Percentiles rank a stretch among this genome's conserved stretches.
Conservation (phyloP, 2,888 invertebrate species). For the Eulithis testata region DNA sequence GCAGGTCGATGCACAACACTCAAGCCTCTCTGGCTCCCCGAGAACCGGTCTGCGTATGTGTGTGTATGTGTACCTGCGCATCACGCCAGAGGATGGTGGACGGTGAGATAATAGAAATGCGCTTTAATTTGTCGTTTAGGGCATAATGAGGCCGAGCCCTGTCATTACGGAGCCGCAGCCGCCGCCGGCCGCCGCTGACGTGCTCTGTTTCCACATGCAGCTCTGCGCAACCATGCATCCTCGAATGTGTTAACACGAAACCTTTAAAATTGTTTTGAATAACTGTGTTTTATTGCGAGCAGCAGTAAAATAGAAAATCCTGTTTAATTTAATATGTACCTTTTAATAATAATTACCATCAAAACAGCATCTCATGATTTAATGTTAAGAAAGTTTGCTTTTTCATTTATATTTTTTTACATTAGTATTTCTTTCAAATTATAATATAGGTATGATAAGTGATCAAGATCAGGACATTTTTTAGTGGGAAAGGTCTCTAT, state of each 20-base stretch:
- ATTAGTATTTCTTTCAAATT: too few species aligned
- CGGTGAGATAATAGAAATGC: constrained; percentile 83
- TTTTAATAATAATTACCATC: too few species aligned
- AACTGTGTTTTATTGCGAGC: constrained; percentile 28
- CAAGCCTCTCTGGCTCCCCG: constrained; percentile 43
- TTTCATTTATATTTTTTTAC: too few species aligned
- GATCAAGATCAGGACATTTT: too few species aligned
- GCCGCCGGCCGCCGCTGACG: constrained; percentile 83
- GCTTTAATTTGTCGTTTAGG: constrained; percentile 85
- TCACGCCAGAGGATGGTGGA: constrained; percentile 67
- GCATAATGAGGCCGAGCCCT: constrained; percentile 83
- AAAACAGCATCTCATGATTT: too few species aligned
- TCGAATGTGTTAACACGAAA: constrained; percentile 60
- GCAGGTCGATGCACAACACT: constrained; percentile 57
- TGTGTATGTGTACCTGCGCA: constrained; percentile 50
- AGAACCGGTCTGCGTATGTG: constrained; percentile 61
- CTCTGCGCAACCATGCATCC: constrained; percentile 56
- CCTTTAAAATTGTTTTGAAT: constrained; percentile 32
- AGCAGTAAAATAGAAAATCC: neutral
- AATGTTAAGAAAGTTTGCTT: too few species aligned
- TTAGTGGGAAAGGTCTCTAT: too few species aligned
- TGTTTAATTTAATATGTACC: neutral
- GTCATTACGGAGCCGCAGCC: constrained; percentile 84
- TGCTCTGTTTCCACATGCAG: constrained; percentile 70
- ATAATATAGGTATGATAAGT: too few species aligned